phyloP scores from a whole-genome alignment of 1,140 invertebrate species.

The Medauroidea extradentata region DNA sequence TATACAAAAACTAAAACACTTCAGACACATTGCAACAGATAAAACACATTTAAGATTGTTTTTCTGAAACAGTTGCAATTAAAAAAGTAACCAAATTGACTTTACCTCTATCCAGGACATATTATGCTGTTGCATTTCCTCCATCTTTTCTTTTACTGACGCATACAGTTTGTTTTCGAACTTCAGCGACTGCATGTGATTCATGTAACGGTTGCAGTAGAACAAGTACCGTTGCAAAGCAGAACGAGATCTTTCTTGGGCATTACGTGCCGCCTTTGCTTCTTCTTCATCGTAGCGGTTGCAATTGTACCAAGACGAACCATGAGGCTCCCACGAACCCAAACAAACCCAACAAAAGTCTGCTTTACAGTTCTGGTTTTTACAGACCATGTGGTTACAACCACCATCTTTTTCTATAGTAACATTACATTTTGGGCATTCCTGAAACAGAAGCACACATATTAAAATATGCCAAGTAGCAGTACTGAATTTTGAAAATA shows the following conservation, averaged over 20 bases:
- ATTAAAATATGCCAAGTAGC: no score
- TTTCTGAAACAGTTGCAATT: no score
- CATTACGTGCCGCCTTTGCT: conserved; percentile 91
- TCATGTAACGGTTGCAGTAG: conserved; percentile 99
- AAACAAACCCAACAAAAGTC: conserved; percentile 99
- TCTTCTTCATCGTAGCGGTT: conserved; percentile 98
- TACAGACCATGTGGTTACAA: conserved; percentile 99
- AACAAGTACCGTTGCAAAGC: conserved; percentile 93
- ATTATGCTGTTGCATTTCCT: conserved; percentile 99
- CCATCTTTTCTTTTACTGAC: conserved; percentile 96
- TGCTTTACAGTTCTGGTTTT: conserved; percentile 96
- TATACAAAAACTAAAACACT: no score
- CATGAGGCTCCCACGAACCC: conserved; percentile 97
- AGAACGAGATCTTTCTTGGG: conserved; percentile 89
- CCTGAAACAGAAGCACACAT: conserved; percentile 51
- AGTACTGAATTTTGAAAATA: no score
- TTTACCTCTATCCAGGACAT: conserved; percentile 99
- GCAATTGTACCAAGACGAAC: conserved; percentile 98
- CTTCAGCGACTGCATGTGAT: conserved; percentile 98
- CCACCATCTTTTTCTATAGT: conserved; percentile 98
- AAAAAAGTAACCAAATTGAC: no score
- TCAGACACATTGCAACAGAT: no score
- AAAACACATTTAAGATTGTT: no score
- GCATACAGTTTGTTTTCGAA: conserved; percentile 96
- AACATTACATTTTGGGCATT: conserved; percentile 97